Percentiles rank a stretch among this genome's conserved stretches.
Evolutionary conservation across 1,140 invertebrate genomes (phyloP).

Genomic region (Drosophila neocordata): DNA sequence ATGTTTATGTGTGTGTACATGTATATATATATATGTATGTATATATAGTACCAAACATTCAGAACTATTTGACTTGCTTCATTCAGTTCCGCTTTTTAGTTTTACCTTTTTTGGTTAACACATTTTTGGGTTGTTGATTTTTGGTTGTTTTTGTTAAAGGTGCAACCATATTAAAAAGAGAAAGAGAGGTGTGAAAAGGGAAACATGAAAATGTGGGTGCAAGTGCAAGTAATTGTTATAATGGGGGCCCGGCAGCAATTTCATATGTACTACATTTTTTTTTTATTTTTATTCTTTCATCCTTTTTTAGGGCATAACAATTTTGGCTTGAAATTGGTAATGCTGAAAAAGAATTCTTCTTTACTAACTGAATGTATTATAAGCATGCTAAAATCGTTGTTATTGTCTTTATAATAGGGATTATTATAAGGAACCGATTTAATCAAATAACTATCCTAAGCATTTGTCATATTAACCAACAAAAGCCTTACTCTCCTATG

Average conservation of each 20-base stretch:
- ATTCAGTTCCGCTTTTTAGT: slow-evolving; percentile 38
- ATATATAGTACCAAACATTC: slow-evolving; percentile 59
- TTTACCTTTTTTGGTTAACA: slow-evolving; percentile 33
- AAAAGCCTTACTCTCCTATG: too few relatives aligned
- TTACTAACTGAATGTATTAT: too few relatives aligned
- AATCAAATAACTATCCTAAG: too few relatives aligned
- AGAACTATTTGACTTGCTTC: slow-evolving; percentile 50
- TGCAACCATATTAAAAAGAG: slow-evolving; percentile 1
- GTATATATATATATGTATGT: background rate
- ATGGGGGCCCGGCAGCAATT: slow-evolving; percentile 47
- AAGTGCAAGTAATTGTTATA: slow-evolving; percentile 58
- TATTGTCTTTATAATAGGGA: too few relatives aligned
- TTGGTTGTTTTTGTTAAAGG: slow-evolving; percentile 23
- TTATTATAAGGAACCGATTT: too few relatives aligned
- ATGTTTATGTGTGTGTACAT: background rate
- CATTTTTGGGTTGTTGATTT: slow-evolving; percentile 20
- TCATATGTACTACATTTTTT: slow-evolving; percentile 36
- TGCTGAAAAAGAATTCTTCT: too few relatives aligned
- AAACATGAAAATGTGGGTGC: slow-evolving; percentile 8
- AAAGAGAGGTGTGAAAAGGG: background rate
- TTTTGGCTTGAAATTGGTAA: background rate
- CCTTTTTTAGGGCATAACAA: background rate
- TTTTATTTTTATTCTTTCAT: background rate
- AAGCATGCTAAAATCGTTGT: too few relatives aligned
- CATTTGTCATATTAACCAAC: too few relatives aligned